Base-by-base conservation (phyloP, 2,113 vertebrate species). In the Tor tambroides region DNA sequence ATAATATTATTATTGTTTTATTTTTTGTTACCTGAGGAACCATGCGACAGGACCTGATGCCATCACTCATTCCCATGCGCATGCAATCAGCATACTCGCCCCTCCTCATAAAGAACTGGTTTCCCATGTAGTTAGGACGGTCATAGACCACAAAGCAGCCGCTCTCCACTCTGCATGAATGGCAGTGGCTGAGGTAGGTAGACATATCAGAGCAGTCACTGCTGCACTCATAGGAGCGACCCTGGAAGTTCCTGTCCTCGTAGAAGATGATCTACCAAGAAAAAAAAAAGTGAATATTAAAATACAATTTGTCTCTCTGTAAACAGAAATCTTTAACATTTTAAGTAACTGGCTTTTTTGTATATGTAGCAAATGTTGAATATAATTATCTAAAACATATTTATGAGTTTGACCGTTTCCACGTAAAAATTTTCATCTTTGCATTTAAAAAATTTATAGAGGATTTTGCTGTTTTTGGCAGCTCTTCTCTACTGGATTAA, bases 141-240 rank as follows among this genome's bases (percentile, higher is more conserved):
- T 92, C 91, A 46, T 90, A 92, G 30, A 93, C 59, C 88, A 93
- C 90, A 87, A 90, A 93, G 87, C 90, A 90, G 38, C 92, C 92
- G 28, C 85, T 88, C 80, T 91, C 89, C 69, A 93, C 91, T 28
- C 89, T 87, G 86, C 90, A 90, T 67, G 92, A 93, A 56, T 89
- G 83, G 69, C 92, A 93, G 41, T 85, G 88, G 46, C 88, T 92
- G 63, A 93, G 88, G 84, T 81, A 89, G 74, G 85, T 81, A 82
- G 85, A 87, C 59, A 92, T 77, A 35, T 92, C 89, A 78, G 93
- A 0, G 21, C 91, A 90, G 89, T 95, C 93, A 32, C 89, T 91
- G 71, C 84, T 89, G 76, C 84, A 91, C 78, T 90, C 89, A 89
- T 89, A 89, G 49, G 87, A 89, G 74, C 86, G 88, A 30, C 88